phyloP scores from a whole-genome alignment of 2,888 invertebrate species.

The Cerastoderma edule region DNA sequence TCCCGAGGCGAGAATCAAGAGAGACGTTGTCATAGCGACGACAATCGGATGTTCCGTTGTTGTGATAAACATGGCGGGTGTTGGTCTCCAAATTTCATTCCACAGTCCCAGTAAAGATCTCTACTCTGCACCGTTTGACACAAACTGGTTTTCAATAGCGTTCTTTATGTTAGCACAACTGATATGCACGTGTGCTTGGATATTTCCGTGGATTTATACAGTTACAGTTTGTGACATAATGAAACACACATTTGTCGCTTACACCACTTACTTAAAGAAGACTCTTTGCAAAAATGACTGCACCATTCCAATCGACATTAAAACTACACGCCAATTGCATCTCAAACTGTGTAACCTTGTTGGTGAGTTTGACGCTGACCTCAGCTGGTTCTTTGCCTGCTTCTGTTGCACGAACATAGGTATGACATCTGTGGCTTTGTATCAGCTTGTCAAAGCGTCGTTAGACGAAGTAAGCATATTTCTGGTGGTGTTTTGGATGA shows the following conservation, averaged over 20 bases:
- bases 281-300: neutral
- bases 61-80: neutral
- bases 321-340: neutral
- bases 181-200: neutral
- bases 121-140: slow-evolving; percentile 2
- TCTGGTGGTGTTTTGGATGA: slow-evolving; percentile 3
- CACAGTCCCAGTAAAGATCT: neutral
- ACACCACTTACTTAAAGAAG: neutral
- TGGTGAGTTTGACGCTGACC: neutral
- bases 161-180: neutral
- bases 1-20: neutral
- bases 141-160: neutral
- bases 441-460: neutral
- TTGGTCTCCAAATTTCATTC: neutral
- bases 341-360: slow-evolving; percentile 22
- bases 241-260: neutral
- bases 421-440: slow-evolving; percentile 13
- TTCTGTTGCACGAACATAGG: neutral
- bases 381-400: slow-evolving; percentile 16
- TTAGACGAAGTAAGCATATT: neutral
- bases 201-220: neutral
- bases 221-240: neutral
- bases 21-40: neutral
- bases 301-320: neutral
- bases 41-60: neutral